These are phyloP conservation scores for Eupithecia tripunctaria DNA, from an alignment of 2,888 invertebrate genomes.

Conservation along the genomic window DNA sequence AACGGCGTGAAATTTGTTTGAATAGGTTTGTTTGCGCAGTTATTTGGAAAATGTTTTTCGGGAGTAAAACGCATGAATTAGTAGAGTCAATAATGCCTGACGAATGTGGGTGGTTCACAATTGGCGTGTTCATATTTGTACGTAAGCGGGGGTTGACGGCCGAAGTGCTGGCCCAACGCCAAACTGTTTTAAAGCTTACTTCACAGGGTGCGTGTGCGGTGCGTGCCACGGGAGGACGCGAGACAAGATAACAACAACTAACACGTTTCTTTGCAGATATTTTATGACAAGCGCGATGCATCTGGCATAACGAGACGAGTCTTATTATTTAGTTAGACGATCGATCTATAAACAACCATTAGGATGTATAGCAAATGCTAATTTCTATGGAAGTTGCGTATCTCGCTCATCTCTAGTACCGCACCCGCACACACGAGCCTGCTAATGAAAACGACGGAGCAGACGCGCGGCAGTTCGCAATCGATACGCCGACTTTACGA, in stretches of 20 bases:
- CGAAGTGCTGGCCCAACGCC: conserved; percentile 67
- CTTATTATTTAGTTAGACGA: background rate
- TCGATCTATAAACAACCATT: background rate
- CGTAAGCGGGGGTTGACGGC: conserved; percentile 67
- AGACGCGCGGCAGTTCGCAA: conserved; percentile 52
- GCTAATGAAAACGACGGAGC: conserved; percentile 56
- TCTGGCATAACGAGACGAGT: background rate
- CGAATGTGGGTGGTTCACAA: conserved; percentile 40
- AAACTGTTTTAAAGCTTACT: conserved; percentile 45
- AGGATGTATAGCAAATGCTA: background rate
- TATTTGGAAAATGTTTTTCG: conserved; percentile 35
- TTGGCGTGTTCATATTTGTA: conserved; percentile 53
- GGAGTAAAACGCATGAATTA: conserved; percentile 41
- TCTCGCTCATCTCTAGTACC: background rate
- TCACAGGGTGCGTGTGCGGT: background rate
- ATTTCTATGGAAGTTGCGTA: background rate
- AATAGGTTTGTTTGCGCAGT: conserved; percentile 35
- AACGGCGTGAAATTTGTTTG: conserved; percentile 27
- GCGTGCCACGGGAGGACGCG: background rate
- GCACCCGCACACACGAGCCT: conserved; percentile 5
- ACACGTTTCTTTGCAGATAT: background rate
- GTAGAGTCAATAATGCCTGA: conserved; percentile 40
- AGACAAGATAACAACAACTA: background rate
- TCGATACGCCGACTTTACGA: conserved; percentile 51
- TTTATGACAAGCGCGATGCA: background rate